phyloP scores from a whole-genome alignment of 2,113 vertebrate genomes.

The Taxidea taxus region DNA sequence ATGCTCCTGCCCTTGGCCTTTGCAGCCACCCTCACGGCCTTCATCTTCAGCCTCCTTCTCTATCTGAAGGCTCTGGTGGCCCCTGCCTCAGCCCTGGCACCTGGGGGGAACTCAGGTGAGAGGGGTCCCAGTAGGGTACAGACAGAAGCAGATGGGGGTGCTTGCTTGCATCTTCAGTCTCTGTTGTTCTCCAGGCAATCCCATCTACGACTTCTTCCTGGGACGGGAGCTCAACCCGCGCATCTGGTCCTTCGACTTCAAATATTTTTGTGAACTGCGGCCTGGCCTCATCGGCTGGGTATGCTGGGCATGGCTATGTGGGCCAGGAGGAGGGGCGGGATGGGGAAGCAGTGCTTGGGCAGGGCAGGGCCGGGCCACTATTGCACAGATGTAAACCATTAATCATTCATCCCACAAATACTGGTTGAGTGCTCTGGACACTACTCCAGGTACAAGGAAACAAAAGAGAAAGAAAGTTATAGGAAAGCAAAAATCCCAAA shows the following conservation, averaged over 20 bases:
- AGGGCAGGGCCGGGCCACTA: neutral
- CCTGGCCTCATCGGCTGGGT: slow-evolving; percentile 95
- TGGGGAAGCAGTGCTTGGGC: neutral
- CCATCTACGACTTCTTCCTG: slow-evolving; percentile 92
- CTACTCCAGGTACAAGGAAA: neutral
- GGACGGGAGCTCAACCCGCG: slow-evolving; percentile 94
- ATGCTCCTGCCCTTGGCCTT: slow-evolving; percentile 87
- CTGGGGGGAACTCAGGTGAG: slow-evolving; percentile 92
- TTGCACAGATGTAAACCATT: neutral
- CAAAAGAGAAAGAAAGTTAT: neutral
- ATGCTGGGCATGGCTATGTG: slow-evolving; percentile 67
- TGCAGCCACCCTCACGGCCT: slow-evolving; percentile 80
- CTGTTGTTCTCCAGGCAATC: slow-evolving; percentile 82
- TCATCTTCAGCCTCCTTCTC: slow-evolving; percentile 87
- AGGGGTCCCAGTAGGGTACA: neutral
- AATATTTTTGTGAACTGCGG: slow-evolving; percentile 93
- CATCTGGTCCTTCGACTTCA: slow-evolving; percentile 89
- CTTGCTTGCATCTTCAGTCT: neutral
- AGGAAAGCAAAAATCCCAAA: neutral
- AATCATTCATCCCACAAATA: neutral
- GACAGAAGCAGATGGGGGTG: neutral
- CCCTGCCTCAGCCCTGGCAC: slow-evolving; percentile 84
- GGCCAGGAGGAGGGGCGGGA: neutral
- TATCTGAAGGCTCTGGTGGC: slow-evolving; percentile 86
- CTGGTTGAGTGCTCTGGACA: neutral